These are phyloP conservation scores for Drosophila aff. DNA, from an alignment of 1,140 invertebrate species.

Conservation along the genomic window DNA sequence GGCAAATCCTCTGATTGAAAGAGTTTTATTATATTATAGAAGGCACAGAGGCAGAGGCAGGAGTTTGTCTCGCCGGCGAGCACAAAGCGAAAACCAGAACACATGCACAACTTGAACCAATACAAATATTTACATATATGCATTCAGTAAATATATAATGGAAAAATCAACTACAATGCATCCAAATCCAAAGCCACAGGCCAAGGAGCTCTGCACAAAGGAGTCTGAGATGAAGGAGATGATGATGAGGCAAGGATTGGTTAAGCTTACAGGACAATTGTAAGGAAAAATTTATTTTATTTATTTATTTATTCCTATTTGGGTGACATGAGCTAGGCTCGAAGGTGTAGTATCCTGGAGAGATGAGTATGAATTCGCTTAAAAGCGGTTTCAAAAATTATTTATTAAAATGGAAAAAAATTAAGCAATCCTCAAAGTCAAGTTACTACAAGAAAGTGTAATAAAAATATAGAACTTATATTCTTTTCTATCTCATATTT, in stretches of 20 bases:
- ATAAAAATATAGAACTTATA: neutral
- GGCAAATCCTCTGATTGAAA: neutral
- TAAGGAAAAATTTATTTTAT: neutral
- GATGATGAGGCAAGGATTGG: conserved; percentile 11
- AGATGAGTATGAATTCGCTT: neutral
- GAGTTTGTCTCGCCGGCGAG: conserved; percentile 7
- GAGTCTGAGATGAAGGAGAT: neutral
- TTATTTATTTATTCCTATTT: too few relatives aligned
- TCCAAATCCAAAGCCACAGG: conserved; percentile 22
- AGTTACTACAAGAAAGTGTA: neutral
- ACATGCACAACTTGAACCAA: conserved; percentile 50
- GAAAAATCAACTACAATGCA: conserved; percentile 51
- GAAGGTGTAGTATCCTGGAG: neutral
- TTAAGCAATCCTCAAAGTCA: neutral
- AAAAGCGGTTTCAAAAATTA: neutral
- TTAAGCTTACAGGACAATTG: conserved; percentile 4
- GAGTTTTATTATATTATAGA: conserved; percentile 19
- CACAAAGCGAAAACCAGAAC: conserved; percentile 26
- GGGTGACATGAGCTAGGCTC: neutral
- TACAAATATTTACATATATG: conserved; percentile 31
- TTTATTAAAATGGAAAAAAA: neutral
- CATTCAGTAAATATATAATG: conserved; percentile 48
- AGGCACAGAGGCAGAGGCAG: neutral
- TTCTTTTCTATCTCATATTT: neutral
- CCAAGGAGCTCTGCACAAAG: conserved; percentile 27